Percentiles rank a stretch among this genome's conserved stretches.
Evolutionary conservation across 2,888 invertebrate genomes (phyloP).

Genomic region (Ethmia dodecea): DNA sequence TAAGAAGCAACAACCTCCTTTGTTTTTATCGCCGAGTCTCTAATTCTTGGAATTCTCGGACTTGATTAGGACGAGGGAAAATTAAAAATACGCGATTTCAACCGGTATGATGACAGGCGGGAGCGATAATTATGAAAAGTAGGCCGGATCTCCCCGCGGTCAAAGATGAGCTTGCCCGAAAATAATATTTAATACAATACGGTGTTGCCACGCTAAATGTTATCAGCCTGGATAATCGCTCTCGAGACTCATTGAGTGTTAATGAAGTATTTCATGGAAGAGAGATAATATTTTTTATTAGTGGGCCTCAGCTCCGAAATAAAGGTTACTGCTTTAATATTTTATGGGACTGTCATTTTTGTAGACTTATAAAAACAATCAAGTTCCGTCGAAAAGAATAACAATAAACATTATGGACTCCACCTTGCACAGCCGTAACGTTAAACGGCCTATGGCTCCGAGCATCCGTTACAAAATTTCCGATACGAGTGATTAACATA

Average conservation of each 20-base stretch:
- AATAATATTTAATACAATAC: constrained; percentile 57
- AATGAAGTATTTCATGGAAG: constrained; percentile 58
- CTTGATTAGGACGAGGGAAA: constrained; percentile 29
- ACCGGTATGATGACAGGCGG: constrained; percentile 43
- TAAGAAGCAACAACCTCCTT: constrained; percentile 47
- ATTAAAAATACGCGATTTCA: constrained; percentile 50
- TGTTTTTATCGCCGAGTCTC: constrained; percentile 39
- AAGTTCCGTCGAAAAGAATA: constrained; percentile 48
- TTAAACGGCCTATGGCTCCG: constrained; percentile 53
- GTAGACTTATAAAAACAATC: constrained; percentile 44
- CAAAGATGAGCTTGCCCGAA: constrained; percentile 41
- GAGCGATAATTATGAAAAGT: constrained; percentile 58
- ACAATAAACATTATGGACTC: constrained; percentile 58
- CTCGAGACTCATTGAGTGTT: constrained; percentile 55
- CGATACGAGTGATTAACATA: constrained; percentile 71
- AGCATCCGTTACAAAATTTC: constrained; percentile 61
- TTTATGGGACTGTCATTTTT: constrained; percentile 32
- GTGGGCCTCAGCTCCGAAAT: constrained; percentile 20
- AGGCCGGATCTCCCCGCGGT: constrained; percentile 33
- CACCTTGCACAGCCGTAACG: constrained; percentile 55
- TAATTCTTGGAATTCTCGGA: constrained; percentile 39
- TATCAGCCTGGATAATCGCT: constrained; percentile 63
- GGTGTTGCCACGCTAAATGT: constrained; percentile 48
- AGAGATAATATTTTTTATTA: constrained; percentile 63
- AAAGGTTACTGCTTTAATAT: constrained; percentile 6